Evolutionary conservation across 2,113 vertebrate genomes (phyloP).

Genomic region (Aegotheles bennettii): DNA sequence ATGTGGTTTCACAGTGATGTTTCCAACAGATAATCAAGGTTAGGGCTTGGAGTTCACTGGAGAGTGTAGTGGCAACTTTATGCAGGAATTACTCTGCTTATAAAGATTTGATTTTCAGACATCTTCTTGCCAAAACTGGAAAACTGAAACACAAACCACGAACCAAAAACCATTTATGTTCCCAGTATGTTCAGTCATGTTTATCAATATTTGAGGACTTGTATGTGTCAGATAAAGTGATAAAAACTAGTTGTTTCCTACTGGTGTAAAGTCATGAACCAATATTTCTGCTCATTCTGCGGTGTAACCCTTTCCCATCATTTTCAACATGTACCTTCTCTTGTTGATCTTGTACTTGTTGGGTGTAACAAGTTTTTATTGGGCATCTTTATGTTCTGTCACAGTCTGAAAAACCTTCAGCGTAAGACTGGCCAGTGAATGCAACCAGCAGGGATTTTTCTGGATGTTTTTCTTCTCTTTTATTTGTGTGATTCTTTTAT

Average conservation of each 20-base stretch:
- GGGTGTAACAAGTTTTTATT: not conserved
- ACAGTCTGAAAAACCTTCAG: not conserved
- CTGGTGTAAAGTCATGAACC: not conserved
- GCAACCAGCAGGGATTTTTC: not conserved
- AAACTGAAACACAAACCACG: not conserved
- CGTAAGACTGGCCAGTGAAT: not conserved
- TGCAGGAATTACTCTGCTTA: not conserved
- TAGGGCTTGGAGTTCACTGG: not conserved
- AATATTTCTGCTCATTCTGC: not conserved
- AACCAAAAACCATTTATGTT: not conserved
- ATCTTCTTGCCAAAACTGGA: not conserved
- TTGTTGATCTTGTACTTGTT: fast-evolving
- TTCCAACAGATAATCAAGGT: not conserved
- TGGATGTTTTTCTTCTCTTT: not conserved
- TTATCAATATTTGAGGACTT: not conserved
- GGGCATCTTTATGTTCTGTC: not conserved
- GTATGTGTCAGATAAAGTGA: not conserved
- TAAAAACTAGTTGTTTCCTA: not conserved
- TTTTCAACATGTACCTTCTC: not conserved
- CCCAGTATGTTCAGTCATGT: not conserved
- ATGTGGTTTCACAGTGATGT: not conserved
- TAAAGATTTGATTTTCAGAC: not conserved
- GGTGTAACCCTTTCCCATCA: not conserved
- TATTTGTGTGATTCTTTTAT: not conserved
- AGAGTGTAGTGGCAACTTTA: not conserved